phyloP scores from a whole-genome alignment of 2,797 vertebrate genomes.

The Cirrhinus mrigala region DNA sequence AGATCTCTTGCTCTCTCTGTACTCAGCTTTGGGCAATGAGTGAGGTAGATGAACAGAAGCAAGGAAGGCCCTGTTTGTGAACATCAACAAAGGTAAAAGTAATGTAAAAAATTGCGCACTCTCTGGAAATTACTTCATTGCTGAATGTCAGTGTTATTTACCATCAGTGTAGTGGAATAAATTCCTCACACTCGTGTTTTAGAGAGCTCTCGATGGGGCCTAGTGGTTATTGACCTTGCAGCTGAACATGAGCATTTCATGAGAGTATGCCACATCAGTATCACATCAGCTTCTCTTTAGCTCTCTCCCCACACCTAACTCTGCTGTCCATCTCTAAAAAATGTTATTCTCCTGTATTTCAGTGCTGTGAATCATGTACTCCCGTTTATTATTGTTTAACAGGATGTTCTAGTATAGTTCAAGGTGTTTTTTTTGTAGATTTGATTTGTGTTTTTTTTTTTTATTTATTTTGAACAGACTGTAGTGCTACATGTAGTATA shows the following conservation, averaged over 20 bases:
- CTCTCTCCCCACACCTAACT: background rate
- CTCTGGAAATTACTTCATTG: background rate
- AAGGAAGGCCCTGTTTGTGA: background rate
- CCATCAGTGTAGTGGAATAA: slow-evolving; percentile 11
- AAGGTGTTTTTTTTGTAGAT: background rate
- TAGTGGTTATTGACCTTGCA: slow-evolving; percentile 37
- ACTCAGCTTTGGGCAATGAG: background rate
- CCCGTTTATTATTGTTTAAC: background rate
- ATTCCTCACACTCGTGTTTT: background rate
- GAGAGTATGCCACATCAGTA: background rate
- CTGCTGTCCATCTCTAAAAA: background rate
- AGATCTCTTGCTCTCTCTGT: slow-evolving; percentile 16
- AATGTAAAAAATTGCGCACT: background rate
- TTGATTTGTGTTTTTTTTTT: background rate
- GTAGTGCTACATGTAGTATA: too few species aligned
- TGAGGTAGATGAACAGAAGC: background rate
- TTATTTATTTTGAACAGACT: too few species aligned
- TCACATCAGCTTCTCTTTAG: slow-evolving; percentile 22
- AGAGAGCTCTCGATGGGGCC: slow-evolving; percentile 1
- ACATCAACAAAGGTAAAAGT: slow-evolving; percentile 9
- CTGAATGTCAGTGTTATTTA: slow-evolving; percentile 14
- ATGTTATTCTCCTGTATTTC: slow-evolving; percentile 6
- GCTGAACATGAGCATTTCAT: background rate
- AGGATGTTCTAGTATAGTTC: background rate
- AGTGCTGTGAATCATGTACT: background rate